phyloP scores from a whole-genome alignment of 2,797 vertebrate genomes.

The Danio aesculapii region DNA sequence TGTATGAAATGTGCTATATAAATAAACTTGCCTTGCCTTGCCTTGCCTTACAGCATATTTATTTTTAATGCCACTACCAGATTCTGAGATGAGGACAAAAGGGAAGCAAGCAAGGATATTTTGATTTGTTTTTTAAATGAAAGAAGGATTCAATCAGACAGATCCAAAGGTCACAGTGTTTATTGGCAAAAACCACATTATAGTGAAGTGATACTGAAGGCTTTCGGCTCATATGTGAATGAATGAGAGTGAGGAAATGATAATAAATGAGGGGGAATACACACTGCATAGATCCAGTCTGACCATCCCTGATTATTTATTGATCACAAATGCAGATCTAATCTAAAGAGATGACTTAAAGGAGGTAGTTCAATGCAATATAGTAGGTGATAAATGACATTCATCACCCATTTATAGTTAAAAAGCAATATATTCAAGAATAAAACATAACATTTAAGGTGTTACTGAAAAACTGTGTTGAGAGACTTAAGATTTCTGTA shows the following conservation, averaged over 20 bases:
- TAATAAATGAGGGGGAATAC: not conserved
- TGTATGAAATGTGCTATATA: no score
- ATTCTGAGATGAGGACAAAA: not conserved
- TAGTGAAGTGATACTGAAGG: not conserved
- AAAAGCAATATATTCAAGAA: not conserved
- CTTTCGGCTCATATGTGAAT: slow-evolving; percentile 2
- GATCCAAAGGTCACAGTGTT: not conserved
- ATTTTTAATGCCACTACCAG: not conserved
- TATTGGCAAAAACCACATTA: not conserved
- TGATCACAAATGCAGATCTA: slow-evolving; percentile 18
- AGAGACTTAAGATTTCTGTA: no score
- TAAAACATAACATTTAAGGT: not conserved
- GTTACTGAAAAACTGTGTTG: no score
- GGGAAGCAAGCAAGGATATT: no score
- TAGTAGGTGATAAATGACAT: not conserved
- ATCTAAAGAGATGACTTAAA: not conserved
- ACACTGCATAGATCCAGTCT: not conserved
- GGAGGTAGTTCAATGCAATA: not conserved
- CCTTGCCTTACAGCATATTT: not conserved
- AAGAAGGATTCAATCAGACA: no score
- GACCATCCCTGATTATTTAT: slow-evolving; percentile 1
- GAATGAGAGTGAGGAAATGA: not conserved
- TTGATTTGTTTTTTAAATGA: no score
- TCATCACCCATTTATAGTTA: not conserved
- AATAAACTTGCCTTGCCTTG: no score